Base-by-base conservation (phyloP, 1,140 invertebrate genomes). In the Eulimnadia texana region DNA sequence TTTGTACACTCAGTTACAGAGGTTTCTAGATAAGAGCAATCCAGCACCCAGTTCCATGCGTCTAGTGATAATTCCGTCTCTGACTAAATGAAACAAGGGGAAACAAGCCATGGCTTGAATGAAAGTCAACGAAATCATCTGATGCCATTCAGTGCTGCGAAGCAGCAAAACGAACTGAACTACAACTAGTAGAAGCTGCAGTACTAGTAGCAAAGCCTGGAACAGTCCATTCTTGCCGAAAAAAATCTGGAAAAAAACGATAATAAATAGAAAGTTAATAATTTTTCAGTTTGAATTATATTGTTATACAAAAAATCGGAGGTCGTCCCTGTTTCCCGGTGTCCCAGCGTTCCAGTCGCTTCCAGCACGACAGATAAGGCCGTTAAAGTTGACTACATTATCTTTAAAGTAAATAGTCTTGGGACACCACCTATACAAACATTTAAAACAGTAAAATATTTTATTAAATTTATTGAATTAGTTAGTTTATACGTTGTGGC, bases 91-190 rank as follows among this genome's bases (percentile, higher is more conserved):
- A 67, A 90, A 96, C 3, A 98, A 77, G 0, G 90, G 86, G 66
- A 91, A 87, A 73, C 93, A 93, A 72, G 94, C 94, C 53, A 88
- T 87, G 68, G 92, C 84, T 10, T 93, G 78, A 24, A 96, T 75
- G 28, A 93, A 76, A 13, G 86, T 81, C 63, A 93, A 78, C 20
- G 91, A 90, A 9, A 96, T 69, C 28, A 94, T 81, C 70, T 93
- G 86, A 73, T 94, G 88, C 93, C 93, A 98, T 66, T 92, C 85
- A 9, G 81, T 80, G 1, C 84, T 82, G 51, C 84, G 79, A 64
- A 89, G 76, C 0, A 97, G 70, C 22, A 91, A 77, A 55, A 85
- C 77, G 50, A 96, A 76, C 74, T 95, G 86, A 19, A 85, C 74
- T 1, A 83, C 71, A 16, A 96, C 79, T 20, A 94, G 72, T 0